phyloP scores from a whole-genome alignment of 1,140 invertebrate genomes.

The Panulirus ornatus region DNA sequence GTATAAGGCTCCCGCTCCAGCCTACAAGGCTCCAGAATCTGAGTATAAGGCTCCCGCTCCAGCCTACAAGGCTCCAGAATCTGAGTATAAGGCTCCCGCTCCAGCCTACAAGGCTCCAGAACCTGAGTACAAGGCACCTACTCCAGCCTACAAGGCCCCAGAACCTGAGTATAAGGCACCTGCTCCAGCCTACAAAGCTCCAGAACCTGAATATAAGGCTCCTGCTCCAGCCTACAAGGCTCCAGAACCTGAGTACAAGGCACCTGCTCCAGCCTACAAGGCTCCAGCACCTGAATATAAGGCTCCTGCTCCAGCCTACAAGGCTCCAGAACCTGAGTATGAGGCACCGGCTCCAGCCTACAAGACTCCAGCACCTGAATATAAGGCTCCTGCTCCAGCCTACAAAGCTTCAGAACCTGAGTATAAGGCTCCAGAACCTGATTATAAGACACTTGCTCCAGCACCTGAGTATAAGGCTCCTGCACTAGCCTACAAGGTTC shows the following conservation, averaged over 20 bases:
- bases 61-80: constrained; percentile 30
- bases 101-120: constrained; percentile 6
- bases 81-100: constrained; percentile 10
- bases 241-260: constrained; percentile 46
- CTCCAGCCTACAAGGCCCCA: neutral
- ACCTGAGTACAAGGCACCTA: neutral
- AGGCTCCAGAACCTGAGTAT: constrained; percentile 13
- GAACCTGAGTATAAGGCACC: neutral
- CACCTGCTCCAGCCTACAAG: neutral
- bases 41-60: neutral
- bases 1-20: constrained; percentile 18
- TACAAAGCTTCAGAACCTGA: neutral
- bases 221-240: neutral
- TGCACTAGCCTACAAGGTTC: constrained; percentile 25
- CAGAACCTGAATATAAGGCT: constrained; percentile 2
- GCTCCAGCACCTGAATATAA: constrained; percentile 37
- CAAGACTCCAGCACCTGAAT: constrained; percentile 15
- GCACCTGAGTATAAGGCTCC: constrained; percentile 37
- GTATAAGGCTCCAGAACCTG: neutral
- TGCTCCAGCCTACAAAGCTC: neutral
- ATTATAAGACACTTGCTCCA: neutral
- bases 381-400: constrained; percentile 5
- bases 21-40: constrained; percentile 30
- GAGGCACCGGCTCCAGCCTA: constrained; percentile 27
- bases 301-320: constrained; percentile 31